A percentile compares a stretch with the other conserved stretches of the same genome.
Evolutionary conservation across 2,797 vertebrate species (phyloP).

Genomic region (Chromis chromis): DNA sequence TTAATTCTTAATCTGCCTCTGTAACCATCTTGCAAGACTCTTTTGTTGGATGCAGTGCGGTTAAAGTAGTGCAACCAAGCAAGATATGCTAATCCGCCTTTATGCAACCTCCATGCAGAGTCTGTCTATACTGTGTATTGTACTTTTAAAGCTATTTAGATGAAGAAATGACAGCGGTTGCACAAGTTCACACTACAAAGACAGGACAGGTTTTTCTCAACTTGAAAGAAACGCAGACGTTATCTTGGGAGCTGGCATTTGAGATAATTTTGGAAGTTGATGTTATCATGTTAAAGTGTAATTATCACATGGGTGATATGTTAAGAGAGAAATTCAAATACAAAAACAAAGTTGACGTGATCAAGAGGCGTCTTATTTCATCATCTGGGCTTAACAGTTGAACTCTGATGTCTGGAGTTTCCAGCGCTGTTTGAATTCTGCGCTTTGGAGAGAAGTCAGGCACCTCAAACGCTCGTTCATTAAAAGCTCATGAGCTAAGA

Average conservation of each 20-base stretch:
- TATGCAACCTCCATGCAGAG: constrained; percentile 31
- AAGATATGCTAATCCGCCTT: constrained; percentile 37
- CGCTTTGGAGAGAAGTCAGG: constrained; percentile 31
- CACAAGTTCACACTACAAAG: constrained; percentile 35
- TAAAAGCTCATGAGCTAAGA: constrained; percentile 43
- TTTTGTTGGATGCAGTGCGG: constrained; percentile 26
- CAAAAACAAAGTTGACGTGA: constrained; percentile 42
- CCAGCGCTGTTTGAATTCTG: constrained; percentile 26
- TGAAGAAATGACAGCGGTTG: constrained; percentile 12
- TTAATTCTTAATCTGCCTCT: constrained; percentile 51
- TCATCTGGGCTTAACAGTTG: constrained; percentile 36
- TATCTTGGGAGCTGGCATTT: constrained; percentile 21
- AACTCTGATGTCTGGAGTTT: constrained; percentile 43
- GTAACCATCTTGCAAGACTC: constrained; percentile 11
- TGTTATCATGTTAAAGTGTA: constrained; percentile 43
- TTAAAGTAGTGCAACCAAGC: constrained; percentile 14
- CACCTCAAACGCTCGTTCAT: constrained; percentile 42
- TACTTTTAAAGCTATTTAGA: constrained; percentile 45
- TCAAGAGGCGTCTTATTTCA: constrained; percentile 39
- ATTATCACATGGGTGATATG: constrained; percentile 48
- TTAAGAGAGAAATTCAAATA: constrained; percentile 45
- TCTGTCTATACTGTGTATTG: constrained; percentile 11
- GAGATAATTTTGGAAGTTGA: constrained; percentile 41
- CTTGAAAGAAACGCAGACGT: constrained; percentile 26
- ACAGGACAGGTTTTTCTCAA: not conserved